Base-by-base conservation (phyloP, 2,888 invertebrate genomes). In the Calameuta filiformis region DNA sequence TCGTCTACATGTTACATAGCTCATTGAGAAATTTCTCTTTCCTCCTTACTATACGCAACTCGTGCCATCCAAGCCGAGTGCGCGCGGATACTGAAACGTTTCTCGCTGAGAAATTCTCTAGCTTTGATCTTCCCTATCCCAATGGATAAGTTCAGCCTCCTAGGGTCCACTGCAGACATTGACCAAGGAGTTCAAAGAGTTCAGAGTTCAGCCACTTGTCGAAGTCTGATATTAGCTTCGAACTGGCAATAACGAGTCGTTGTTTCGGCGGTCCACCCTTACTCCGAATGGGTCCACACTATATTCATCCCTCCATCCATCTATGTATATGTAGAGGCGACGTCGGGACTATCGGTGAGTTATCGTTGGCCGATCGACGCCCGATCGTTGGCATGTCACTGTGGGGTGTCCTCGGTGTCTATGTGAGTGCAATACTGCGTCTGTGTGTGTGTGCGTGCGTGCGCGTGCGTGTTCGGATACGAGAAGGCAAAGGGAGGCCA, bases 401-500 rank as follows among this genome's bases (percentile, higher is more conserved):
- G 56, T 56, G 56, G 56, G 9, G 23, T 56, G 56, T 56, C 56
- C 56, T 56, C 23, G 56, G 23, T 9, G 56, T 23, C 1, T 56
- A 56, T 2, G 56, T 56, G 56, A 23, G 56, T 56, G 56, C 56
- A 56, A 23, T 23, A 56, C 56, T 56, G 23, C 56, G 56, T 56
- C 15, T 9, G 23, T 23, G 6, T 9, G 56, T 9, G 56, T 56
- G 56, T 6, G 56, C 23, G 56, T 6, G 56, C 23, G 56, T 23
- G 23, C 40, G 40, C 40, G 40, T 15, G 56, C 56, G 56, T 56
- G 56, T 56, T 56, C 56, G 9, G 56, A 23, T 56, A 56, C 56
- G 56, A 56, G 56, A 56, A 23, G 56, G 56, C 56, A 56, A 56
- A 56, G 56, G 56, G 71, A 71, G 33, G 71, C 69, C 77, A 73